phyloP scores from a whole-genome alignment of 2,797 vertebrate genomes.

The Odontamblyopus rebecca region DNA sequence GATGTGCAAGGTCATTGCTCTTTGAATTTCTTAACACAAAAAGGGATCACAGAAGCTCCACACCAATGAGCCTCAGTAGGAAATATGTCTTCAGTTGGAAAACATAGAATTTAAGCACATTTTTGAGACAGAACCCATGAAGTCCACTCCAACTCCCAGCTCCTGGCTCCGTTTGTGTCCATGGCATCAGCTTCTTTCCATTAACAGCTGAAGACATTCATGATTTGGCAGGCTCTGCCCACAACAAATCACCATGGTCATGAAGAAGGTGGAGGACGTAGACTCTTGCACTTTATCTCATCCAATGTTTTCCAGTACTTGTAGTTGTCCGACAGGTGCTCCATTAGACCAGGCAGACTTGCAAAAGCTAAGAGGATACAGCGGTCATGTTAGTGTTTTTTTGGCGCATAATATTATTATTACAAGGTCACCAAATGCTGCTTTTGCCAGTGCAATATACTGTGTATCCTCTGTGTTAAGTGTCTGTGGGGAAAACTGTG shows the following conservation, averaged over 20 bases:
- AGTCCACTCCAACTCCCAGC: not conserved
- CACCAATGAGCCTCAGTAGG: slow-evolving; percentile 31
- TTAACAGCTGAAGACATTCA: slow-evolving; percentile 32
- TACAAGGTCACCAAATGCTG: slow-evolving; percentile 18
- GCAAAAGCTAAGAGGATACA: slow-evolving; percentile 83
- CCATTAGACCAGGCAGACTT: slow-evolving; percentile 90
- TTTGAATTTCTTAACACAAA: slow-evolving; percentile 22
- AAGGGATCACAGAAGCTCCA: slow-evolving; percentile 16
- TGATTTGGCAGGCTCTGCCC: slow-evolving; percentile 23
- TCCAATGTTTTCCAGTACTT: slow-evolving; percentile 96
- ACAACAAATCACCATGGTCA: slow-evolving; percentile 56
- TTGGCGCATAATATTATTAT: slow-evolving; percentile 9
- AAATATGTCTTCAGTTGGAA: slow-evolving; percentile 34
- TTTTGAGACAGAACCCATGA: slow-evolving; percentile 38
- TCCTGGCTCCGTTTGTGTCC: not conserved
- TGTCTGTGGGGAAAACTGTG: slow-evolving; percentile 16
- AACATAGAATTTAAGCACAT: slow-evolving; percentile 28
- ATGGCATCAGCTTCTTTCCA: slow-evolving; percentile 10
- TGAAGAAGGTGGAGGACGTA: slow-evolving; percentile 83
- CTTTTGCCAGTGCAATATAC: not conserved
- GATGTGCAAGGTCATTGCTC: slow-evolving; percentile 30
- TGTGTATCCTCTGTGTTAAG: slow-evolving; percentile 4
- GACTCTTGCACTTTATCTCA: slow-evolving; percentile 90
- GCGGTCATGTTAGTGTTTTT: not conserved
- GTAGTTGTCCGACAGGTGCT: slow-evolving; percentile 91